These are phyloP conservation scores for Lucilia sericata DNA, from an alignment of 1,140 invertebrate species.

Conservation along the genomic window DNA sequence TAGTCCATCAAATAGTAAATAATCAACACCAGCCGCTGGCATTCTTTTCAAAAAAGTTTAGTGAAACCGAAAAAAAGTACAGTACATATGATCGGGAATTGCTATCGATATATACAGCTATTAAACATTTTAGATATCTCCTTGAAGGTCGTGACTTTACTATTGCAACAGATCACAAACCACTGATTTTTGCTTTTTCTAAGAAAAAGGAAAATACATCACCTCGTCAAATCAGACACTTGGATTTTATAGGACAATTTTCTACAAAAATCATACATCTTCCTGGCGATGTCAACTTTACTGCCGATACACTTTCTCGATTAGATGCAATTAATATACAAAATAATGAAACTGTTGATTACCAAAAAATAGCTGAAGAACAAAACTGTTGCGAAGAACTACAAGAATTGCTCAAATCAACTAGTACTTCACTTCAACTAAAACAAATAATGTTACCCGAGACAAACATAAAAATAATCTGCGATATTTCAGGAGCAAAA, in stretches of 20 bases:
- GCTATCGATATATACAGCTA: too few species aligned
- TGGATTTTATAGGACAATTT: background rate
- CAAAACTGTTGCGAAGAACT: background rate
- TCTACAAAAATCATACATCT: background rate
- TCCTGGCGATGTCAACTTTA: background rate
- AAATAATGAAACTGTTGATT: background rate
- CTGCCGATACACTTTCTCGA: too few species aligned
- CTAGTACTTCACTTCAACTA: background rate
- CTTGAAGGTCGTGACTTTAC: background rate
- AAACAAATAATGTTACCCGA: background rate
- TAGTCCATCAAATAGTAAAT: background rate
- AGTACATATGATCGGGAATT: background rate
- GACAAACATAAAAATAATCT: background rate
- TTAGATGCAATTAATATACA: too few species aligned
- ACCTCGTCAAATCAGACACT: background rate
- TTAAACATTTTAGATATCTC: background rate
- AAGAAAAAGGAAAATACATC: background rate
- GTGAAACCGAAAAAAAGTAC: background rate
- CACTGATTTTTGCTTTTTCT: background rate
- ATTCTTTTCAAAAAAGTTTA: background rate
- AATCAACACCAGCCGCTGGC: background rate
- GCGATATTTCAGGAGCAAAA: background rate
- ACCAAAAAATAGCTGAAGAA: background rate
- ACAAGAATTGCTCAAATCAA: background rate
- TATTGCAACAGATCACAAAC: background rate